Conservation (phyloP, 2,797 vertebrate genomes). For the Xyrichtys novacula region DNA sequence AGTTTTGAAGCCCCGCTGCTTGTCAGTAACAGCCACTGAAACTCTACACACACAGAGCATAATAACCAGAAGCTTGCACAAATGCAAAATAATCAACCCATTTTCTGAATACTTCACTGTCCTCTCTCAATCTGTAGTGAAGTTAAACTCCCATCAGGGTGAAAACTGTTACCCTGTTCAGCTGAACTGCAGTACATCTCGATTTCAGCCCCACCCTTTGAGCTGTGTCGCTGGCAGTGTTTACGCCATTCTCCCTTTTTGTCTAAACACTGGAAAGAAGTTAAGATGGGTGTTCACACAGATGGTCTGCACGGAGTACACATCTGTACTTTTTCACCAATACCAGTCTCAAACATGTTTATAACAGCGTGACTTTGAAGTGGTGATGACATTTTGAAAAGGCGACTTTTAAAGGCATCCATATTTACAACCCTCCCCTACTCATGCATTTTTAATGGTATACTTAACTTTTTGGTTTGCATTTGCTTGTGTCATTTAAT, state of each 20-base stretch:
- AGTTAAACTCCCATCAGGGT: constrained; percentile 7
- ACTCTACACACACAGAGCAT: constrained; percentile 20
- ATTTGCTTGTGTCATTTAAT: neutral
- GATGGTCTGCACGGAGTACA: constrained; percentile 54
- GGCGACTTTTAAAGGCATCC: neutral
- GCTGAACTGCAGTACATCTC: constrained; percentile 4
- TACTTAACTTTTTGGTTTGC: neutral
- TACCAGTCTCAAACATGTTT: neutral
- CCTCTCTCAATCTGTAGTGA: constrained; percentile 52
- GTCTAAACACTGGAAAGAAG: constrained; percentile 70
- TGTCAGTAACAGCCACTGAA: constrained; percentile 61
- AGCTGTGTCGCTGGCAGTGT: constrained; percentile 28
- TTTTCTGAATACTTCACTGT: constrained; percentile 37
- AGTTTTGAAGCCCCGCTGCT: constrained; percentile 38
- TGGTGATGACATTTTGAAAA: neutral
- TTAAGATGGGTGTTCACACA: constrained; percentile 64
- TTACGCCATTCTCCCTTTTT: constrained; percentile 41
- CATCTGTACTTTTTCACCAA: neutral
- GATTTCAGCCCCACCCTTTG: neutral
- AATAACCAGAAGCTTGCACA: constrained; percentile 8
- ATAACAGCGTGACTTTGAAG: neutral
- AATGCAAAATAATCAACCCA: constrained; percentile 36
- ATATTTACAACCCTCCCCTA: neutral
- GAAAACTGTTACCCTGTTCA: constrained; percentile 33
- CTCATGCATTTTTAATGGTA: neutral